Conservation (phyloP, 2,113 vertebrate genomes). For the Phyllostomus discolor region DNA sequence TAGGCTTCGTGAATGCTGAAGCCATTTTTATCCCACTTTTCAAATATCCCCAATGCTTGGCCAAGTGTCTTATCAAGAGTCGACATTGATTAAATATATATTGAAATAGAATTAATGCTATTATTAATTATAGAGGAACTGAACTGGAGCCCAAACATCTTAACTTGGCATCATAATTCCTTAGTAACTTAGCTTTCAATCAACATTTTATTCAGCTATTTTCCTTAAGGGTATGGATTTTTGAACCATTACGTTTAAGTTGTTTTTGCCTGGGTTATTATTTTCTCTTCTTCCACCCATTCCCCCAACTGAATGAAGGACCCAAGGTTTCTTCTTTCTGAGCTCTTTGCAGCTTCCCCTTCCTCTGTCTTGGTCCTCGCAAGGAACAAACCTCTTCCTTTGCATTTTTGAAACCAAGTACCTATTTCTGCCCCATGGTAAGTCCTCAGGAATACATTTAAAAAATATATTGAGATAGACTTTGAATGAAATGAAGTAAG, state of each 20-base stretch:
- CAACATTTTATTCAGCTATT: background rate
- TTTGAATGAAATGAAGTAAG: background rate
- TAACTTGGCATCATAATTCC: background rate
- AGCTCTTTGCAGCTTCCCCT: background rate
- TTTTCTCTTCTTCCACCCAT: background rate
- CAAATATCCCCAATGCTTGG: background rate
- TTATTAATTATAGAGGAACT: slow-evolving; percentile 27
- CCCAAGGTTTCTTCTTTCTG: background rate
- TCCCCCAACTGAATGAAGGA: background rate
- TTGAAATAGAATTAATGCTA: slow-evolving; percentile 11
- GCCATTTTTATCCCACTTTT: background rate
- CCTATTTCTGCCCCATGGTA: background rate
- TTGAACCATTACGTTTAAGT: background rate
- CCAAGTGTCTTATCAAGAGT: background rate
- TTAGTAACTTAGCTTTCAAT: background rate
- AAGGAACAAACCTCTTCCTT: background rate
- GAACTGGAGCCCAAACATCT: background rate
- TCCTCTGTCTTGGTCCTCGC: background rate
- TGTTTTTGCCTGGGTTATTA: background rate
- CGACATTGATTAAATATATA: background rate
- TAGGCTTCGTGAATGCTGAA: background rate
- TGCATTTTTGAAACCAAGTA: background rate
- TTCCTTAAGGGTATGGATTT: background rate
- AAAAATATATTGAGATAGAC: background rate
- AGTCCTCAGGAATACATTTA: background rate